A percentile compares a stretch with the other conserved stretches of the same genome.
These are phyloP conservation scores for Trinorchestia longiramus DNA, from an alignment of 1,140 invertebrate species.

Conservation along the genomic window DNA sequence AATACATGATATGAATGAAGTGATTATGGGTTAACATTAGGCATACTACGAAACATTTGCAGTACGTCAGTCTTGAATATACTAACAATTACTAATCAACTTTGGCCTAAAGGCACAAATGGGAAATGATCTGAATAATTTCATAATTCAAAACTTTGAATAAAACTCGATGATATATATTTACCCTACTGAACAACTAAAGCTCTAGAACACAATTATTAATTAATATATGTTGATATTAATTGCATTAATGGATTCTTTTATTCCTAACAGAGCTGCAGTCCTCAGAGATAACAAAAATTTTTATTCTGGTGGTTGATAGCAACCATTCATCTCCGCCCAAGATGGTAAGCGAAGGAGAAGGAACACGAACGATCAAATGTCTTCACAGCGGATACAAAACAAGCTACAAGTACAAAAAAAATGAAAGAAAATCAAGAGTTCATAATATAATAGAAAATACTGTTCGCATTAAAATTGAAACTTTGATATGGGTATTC, in stretches of 20 bases:
- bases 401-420: background rate
- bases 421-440: background rate
- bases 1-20: no score
- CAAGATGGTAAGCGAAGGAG: slow-evolving; percentile 49
- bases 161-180: background rate
- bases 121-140: background rate
- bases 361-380: slow-evolving; percentile 6
- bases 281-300: background rate
- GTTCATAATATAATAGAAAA: background rate
- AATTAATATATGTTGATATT: background rate
- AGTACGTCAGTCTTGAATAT: no score
- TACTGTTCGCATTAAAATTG: background rate
- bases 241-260: background rate
- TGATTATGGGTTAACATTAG: no score
- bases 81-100: no score
- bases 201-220: background rate
- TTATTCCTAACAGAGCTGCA: background rate
- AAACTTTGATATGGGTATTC: background rate
- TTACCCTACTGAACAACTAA: background rate
- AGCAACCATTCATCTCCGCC: background rate
- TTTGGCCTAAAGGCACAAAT: background rate
- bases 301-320: background rate
- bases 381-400: background rate
- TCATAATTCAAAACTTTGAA: background rate
- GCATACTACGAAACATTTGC: no score